Base-by-base conservation (phyloP, 2,113 vertebrate genomes). In the Hemichromis elongatus region DNA sequence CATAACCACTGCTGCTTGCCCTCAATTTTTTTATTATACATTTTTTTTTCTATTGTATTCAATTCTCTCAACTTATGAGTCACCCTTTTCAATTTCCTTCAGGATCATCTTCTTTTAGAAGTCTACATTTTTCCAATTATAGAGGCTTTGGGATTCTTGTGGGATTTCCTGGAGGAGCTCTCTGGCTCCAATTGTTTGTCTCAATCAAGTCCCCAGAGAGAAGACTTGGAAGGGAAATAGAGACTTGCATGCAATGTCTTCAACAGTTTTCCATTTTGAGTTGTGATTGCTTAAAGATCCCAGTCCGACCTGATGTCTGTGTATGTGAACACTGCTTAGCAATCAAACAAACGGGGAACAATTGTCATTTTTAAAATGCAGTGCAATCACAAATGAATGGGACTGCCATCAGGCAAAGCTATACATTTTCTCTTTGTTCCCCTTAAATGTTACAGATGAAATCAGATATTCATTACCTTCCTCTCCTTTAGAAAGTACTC, bases 51-150 rank as follows among this genome's bases (percentile, higher is more conserved):
- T 56, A 19, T 47, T 42, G 50, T 59, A 83, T 53, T 19, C 52
- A 3, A 10, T 33, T 57, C 63, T 55, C 19, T 53, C 50, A 55
- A 40, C 4, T 6, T 28, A 21, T 40, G 75, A 57, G 11, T 30
- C 37, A 50, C 7, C 33, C 28, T 53, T 84, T 80, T 79, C 73
- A 59, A 47, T 63, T 88, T 63, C 53, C 37, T 50, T 59, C 10
- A 35, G 21, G 28, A 82, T 63, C 63, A 37, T 80, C 9, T 73
- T 21, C 52, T 88, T 82, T 66, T 75, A 26, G n/a, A 61, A 7
- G 45, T 33, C 5, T 13, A 24, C 4, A 5, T 45, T 88, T 88
- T 89, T 86, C 83, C 66, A 89, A 57, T 91, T 77, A 89, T 19
- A 4, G 13, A 52, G 30, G 19, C 16, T 83, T 79, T 87, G 6